These are phyloP conservation scores for Australoheros scitulus DNA, from an alignment of 2,113 vertebrate species.

Conservation along the genomic window DNA sequence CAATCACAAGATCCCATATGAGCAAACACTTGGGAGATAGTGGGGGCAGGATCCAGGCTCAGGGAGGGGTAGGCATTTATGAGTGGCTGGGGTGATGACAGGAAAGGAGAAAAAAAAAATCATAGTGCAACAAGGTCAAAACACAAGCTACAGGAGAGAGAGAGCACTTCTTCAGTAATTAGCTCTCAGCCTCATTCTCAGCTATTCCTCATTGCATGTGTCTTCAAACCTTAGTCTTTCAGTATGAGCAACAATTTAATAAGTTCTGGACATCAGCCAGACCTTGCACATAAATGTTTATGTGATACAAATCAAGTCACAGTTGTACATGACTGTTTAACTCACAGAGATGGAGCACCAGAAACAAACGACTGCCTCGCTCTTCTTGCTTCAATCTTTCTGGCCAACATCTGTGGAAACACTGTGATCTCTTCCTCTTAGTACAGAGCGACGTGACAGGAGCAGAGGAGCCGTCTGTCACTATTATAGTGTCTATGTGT, in stretches of 20 bases:
- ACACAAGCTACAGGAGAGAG: slow-evolving; percentile 1
- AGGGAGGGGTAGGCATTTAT: not conserved
- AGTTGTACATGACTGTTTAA: not conserved
- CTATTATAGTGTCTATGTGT: not conserved
- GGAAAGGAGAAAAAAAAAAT: not conserved
- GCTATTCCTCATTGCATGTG: not conserved
- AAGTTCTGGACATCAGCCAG: not conserved
- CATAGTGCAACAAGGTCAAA: not conserved
- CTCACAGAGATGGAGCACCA: slow-evolving; percentile 25
- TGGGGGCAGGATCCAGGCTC: not conserved
- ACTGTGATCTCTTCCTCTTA: slow-evolving; percentile 36
- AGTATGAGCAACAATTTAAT: not conserved
- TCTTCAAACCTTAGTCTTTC: not conserved
- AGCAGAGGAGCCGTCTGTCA: not conserved
- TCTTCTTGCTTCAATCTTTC: slow-evolving; percentile 23
- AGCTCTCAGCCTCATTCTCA: not conserved
- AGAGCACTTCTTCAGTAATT: too few relatives aligned
- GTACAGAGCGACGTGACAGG: slow-evolving; percentile 14
- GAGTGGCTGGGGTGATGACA: not conserved
- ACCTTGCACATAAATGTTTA: slow-evolving; percentile 13
- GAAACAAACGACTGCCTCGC: not conserved
- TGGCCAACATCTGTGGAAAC: slow-evolving; percentile 13
- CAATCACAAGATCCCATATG: not conserved
- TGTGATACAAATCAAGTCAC: not conserved
- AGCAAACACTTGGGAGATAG: not conserved